These are phyloP conservation scores for Drosophila sp. DNA, from an alignment of 1,140 invertebrate genomes.

Conservation along the genomic window DNA sequence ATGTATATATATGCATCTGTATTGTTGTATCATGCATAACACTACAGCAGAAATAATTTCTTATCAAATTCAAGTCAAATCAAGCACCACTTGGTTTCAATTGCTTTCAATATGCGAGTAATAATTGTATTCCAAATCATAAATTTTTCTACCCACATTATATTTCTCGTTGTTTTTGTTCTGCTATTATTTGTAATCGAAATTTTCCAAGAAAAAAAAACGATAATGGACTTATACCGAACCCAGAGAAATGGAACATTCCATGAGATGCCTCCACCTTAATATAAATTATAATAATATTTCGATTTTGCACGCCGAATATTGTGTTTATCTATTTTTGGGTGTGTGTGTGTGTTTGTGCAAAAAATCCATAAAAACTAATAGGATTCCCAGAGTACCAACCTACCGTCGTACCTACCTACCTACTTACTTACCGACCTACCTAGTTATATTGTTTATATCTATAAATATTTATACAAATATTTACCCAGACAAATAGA, in stretches of 20 bases:
- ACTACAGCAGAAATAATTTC: not conserved
- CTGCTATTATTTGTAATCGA: no score
- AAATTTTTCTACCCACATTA: not conserved
- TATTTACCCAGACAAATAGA: conserved; percentile 1
- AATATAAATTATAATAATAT: not conserved
- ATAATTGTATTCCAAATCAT: conserved; percentile 3
- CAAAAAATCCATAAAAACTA: not conserved
- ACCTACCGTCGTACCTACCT: not conserved
- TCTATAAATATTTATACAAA: conserved; percentile 7
- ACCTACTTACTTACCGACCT: not conserved
- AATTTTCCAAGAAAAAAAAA: no score
- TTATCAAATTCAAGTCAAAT: not conserved
- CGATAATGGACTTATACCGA: no score
- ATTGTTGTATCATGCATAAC: not conserved
- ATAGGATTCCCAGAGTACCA: no score
- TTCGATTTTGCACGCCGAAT: not conserved
- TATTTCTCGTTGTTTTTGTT: no score
- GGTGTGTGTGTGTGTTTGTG: not conserved
- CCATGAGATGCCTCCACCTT: no score
- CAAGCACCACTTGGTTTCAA: conserved; percentile 9
- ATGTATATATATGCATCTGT: not conserved
- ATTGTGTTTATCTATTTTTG: not conserved
- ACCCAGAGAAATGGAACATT: no score
- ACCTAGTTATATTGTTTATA: not conserved
- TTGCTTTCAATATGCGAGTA: not conserved